These are phyloP conservation scores for Corydoras sp. DNA, from an alignment of 2,113 vertebrate species.

Conservation along the genomic window DNA sequence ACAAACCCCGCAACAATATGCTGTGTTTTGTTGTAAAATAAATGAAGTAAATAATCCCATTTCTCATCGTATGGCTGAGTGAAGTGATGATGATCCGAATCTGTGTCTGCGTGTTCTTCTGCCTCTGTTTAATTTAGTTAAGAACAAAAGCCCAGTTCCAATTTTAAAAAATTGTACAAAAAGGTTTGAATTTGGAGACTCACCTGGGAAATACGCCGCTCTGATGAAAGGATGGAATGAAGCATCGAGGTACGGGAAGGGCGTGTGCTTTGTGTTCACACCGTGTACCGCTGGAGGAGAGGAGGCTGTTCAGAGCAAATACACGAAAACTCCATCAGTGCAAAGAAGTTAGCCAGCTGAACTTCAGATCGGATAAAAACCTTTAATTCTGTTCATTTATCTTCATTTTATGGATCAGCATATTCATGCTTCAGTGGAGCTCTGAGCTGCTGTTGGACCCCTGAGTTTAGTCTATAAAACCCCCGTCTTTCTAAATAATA, in stretches of 20 bases:
- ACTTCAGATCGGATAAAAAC: no score
- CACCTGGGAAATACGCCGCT: conserved; percentile 90
- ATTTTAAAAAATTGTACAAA: background rate
- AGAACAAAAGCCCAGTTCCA: no score
- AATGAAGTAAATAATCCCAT: background rate
- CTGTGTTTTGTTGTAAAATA: background rate
- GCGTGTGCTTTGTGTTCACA: conserved; percentile 78
- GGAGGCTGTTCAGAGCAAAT: conserved; percentile 56
- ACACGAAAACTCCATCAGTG: background rate
- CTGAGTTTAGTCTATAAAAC: no score
- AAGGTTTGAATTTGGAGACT: conserved; percentile 37
- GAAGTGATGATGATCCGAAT: no score
- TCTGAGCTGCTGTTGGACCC: no score
- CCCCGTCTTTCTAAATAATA: no score
- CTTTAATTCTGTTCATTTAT: no score
- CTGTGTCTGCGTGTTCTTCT: no score
- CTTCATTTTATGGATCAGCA: no score
- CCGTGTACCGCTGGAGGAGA: conserved; percentile 69
- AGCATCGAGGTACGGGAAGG: conserved; percentile 85
- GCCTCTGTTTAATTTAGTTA: no score
- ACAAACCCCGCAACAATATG: background rate
- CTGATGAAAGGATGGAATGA: conserved; percentile 87
- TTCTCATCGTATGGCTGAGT: no score
- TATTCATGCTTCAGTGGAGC: no score
- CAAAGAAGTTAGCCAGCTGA: background rate